phyloP scores from a whole-genome alignment of 2,797 vertebrate species.

The Cyprinella venusta region DNA sequence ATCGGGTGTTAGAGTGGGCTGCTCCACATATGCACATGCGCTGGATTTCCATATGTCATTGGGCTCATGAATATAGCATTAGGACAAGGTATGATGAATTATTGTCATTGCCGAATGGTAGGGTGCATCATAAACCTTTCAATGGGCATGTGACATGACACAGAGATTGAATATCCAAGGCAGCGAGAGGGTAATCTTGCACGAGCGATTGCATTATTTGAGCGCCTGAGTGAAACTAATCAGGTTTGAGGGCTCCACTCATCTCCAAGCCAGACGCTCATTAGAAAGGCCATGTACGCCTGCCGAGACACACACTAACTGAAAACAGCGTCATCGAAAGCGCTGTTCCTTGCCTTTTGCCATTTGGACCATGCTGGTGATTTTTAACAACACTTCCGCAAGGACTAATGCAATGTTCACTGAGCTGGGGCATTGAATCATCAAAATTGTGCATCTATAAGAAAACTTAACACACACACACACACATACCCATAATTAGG shows the following conservation, averaged over 20 bases:
- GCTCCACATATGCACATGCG: background rate
- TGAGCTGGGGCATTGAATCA: slow-evolving; percentile 3
- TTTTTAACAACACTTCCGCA: slow-evolving; percentile 25
- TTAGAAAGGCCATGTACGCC: slow-evolving; percentile 36
- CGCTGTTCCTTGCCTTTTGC: slow-evolving; percentile 2
- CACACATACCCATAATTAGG: slow-evolving; percentile 71
- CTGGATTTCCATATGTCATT: slow-evolving; percentile 33
- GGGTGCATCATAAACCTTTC: slow-evolving; percentile 39
- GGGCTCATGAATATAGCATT: slow-evolving; percentile 34
- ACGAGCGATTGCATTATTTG: slow-evolving; percentile 40
- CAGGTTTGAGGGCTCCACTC: slow-evolving; percentile 49
- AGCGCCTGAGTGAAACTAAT: slow-evolving; percentile 47
- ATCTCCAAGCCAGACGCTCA: slow-evolving; percentile 41
- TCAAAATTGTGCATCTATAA: slow-evolving; percentile 7
- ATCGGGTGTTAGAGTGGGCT: slow-evolving; percentile 25
- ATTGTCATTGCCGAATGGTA: slow-evolving; percentile 20
- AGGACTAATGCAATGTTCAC: background rate
- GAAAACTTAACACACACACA: slow-evolving; percentile 34
- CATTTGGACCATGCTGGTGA: slow-evolving; percentile 16
- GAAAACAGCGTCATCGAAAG: background rate
- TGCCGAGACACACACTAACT: slow-evolving; percentile 38
- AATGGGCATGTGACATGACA: slow-evolving; percentile 29
- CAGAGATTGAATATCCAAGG: slow-evolving; percentile 38
- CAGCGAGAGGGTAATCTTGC: slow-evolving; percentile 28
- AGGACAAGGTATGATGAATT: slow-evolving; percentile 35